Base-by-base conservation (phyloP, 2,797 vertebrate genomes). In the Odontamblyopus rebecca region DNA sequence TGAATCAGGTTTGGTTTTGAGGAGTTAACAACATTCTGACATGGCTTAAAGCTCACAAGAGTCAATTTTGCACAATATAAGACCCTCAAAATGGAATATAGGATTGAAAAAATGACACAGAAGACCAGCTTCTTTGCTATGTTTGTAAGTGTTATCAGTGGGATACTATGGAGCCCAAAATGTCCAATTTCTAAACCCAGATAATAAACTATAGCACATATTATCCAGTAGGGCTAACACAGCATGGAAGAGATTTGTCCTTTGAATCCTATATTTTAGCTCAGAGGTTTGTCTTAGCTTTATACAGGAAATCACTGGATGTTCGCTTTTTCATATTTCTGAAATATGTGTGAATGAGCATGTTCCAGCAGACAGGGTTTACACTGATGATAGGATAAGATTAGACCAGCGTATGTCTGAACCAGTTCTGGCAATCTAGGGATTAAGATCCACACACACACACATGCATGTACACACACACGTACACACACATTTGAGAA, bases 301-400 rank as follows among this genome's bases (percentile, higher is more conserved):
- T 12, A n/a, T 3, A 57, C 54, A 57, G 23, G 26, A 26, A 4
- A 57, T 5, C 5, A 29, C 15, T 5, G 29, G 27, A 60, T 29
- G 57, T 29, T 60, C 26, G 16, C 30, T 60, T 59, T 30, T 5
- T 60, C 16, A n/a, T 62, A 38, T 38, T 35, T 62, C 61, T 18
- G 18, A 27, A 57, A 71, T 69, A 65, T 60, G 65, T 73, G 67
- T 1, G 68, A 72, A 63, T 78, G 71, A 74, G 80, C 79, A 72
- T 81, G 82, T 82, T 78, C 73, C 78, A 51, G 61, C 72, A 82
- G 81, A 77, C 84, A 76, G 69, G 80, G 79, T 85, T 89, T 80
- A 86, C 72, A 72, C 74, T 77, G 83, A 88, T 86, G 86, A 88
- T 84, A 85, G 85, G 86, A 88, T 90, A 82, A 88, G 83, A 87